Conservation (phyloP, 1,140 invertebrate genomes). For the Parapsyche elsis region DNA sequence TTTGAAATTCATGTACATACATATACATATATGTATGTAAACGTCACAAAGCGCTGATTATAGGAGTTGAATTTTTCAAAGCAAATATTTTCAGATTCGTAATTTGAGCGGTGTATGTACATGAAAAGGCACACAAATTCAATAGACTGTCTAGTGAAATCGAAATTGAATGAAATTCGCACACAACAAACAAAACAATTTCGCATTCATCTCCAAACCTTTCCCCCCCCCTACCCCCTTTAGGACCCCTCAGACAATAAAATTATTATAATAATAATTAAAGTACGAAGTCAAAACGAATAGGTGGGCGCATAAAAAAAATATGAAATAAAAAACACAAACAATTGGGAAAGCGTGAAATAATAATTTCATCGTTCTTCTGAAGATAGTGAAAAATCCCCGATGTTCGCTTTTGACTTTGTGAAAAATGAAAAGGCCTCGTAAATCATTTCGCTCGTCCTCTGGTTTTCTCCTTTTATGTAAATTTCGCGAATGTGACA, state of each 20-base stretch:
- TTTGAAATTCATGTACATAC: no score
- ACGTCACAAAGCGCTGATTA: no score
- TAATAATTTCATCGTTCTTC: background rate
- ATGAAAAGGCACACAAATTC: background rate
- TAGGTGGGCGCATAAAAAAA: background rate
- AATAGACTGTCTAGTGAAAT: background rate
- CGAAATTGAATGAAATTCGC: background rate
- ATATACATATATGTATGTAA: no score
- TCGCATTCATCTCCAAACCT: background rate
- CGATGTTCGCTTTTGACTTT: background rate
- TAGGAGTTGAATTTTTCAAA: no score
- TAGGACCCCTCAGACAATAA: no score
- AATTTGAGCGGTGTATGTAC: background rate
- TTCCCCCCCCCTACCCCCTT: no score
- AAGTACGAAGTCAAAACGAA: no score
- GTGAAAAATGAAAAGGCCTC: constrained; percentile 5
- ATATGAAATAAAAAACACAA: background rate
- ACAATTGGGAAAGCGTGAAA: background rate
- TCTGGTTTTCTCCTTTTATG: constrained; percentile 22
- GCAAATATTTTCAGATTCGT: no score
- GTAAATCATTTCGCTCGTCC: constrained; percentile 24
- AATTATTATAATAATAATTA: no score
- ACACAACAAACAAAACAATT: constrained; percentile 17
- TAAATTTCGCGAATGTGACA: constrained; percentile 28
- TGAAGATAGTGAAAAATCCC: constrained; percentile 25